phyloP scores from a whole-genome alignment of 2,113 vertebrate genomes.

The Rallus limicola region DNA sequence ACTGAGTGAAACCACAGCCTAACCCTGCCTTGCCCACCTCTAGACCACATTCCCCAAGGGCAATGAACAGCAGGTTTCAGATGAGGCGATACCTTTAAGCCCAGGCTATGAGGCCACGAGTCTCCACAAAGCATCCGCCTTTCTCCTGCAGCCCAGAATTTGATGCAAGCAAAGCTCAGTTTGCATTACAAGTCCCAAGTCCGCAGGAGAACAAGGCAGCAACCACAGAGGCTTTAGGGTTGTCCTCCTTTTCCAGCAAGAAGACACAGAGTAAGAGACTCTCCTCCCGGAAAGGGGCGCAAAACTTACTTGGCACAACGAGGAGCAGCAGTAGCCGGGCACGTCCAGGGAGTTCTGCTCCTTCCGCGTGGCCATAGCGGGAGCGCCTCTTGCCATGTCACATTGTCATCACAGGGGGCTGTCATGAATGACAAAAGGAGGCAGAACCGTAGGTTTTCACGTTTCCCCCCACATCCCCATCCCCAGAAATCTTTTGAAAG shows the following conservation, averaged over 20 bases:
- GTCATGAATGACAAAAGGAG: not conserved
- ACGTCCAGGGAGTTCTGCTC: not conserved
- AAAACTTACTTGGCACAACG: not conserved
- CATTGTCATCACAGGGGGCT: conserved; percentile 40
- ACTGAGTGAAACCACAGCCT: too few relatives aligned
- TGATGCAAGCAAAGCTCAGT: not conserved
- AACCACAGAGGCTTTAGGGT: not conserved
- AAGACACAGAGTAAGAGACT: not conserved
- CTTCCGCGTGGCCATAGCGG: not conserved
- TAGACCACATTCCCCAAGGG: too few relatives aligned
- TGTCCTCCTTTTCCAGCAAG: not conserved
- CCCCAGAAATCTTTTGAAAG: not conserved
- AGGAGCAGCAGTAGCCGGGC: conserved; percentile 5
- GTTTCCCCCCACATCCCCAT: not conserved
- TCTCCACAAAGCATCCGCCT: not conserved
- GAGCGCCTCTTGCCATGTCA: not conserved
- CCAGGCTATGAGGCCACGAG: not conserved
- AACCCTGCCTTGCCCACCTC: too few relatives aligned
- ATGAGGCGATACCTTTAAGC: not conserved
- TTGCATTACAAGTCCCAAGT: not conserved
- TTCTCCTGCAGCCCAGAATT: not conserved
- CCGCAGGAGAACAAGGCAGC: not conserved
- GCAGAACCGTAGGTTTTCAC: not conserved
- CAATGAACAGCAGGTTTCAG: not conserved
- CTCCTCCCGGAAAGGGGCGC: not conserved